Evolutionary conservation across 2,888 invertebrate species (phyloP).

Genomic region (Drosophila macrospina): DNA sequence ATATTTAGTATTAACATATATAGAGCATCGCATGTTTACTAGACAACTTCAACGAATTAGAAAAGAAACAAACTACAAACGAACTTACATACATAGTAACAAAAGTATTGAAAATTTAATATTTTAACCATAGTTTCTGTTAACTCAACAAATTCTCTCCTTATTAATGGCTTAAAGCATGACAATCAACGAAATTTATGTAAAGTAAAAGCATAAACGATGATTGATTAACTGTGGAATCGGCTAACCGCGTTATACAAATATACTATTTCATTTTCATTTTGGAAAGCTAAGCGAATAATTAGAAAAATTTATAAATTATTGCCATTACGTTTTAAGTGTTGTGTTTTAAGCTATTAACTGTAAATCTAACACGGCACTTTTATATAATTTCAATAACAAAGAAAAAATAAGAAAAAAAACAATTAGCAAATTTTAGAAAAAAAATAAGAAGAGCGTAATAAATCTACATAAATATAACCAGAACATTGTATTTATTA

Average conservation of each 20-base stretch:
- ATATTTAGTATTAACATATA: constrained; percentile 40
- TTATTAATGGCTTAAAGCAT: constrained; percentile 71
- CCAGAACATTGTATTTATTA: neutral
- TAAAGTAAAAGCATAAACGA: constrained; percentile 36
- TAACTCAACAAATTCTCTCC: constrained; percentile 13
- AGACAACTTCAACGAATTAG: constrained; percentile 74
- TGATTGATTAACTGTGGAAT: constrained; percentile 48
- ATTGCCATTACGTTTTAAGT: constrained; percentile 50
- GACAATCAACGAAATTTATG: constrained; percentile 71
- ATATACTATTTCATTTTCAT: constrained; percentile 1
- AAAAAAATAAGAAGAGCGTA: constrained; percentile 41
- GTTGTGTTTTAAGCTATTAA: constrained; percentile 66
- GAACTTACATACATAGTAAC: constrained; percentile 59
- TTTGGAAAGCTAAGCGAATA: constrained; percentile 2
- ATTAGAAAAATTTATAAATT: constrained; percentile 33
- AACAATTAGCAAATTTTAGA: constrained; percentile 62
- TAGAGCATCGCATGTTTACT: constrained; percentile 64
- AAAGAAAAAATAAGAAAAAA: constrained; percentile 20
- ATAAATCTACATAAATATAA: constrained; percentile 45
- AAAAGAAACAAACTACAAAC: constrained; percentile 58
- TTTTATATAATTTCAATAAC: constrained; percentile 61
- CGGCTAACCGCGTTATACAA: constrained; percentile 1
- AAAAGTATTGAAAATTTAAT: constrained; percentile 15
- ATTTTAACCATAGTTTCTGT: constrained; percentile 21
- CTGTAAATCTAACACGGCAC: constrained; percentile 41